Percentiles rank a stretch among this genome's conserved stretches.
phyloP scores from a whole-genome alignment of 2,113 vertebrate genomes.

The Callionymus lyra region DNA sequence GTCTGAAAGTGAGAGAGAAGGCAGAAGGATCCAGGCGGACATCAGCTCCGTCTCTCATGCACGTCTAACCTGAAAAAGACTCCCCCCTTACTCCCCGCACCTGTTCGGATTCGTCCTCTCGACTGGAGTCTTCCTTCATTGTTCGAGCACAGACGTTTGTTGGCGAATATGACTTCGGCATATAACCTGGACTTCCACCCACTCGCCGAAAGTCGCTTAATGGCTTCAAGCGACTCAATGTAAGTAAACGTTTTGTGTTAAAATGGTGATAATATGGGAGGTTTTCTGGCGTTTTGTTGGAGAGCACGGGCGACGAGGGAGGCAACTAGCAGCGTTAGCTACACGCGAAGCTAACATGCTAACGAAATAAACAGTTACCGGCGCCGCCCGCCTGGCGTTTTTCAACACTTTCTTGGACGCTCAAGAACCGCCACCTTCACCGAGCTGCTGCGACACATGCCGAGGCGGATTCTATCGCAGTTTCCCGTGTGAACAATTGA shows the following conservation, averaged over 20 bases:
- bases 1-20: slow-evolving; percentile 23
- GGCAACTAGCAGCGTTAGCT: too few species aligned
- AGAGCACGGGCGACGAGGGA: too few species aligned
- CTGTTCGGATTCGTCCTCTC: slow-evolving; percentile 79
- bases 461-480: not conserved
- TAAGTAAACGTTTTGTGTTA: slow-evolving; percentile 64
- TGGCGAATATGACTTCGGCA: slow-evolving; percentile 81
- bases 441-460: too few species aligned
- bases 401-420: too few species aligned
- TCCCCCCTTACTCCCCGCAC: slow-evolving; percentile 56
- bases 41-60: slow-evolving; percentile 25
- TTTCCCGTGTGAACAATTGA: not conserved
- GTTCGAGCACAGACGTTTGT: slow-evolving; percentile 48
- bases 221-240: slow-evolving; percentile 80
- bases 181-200: slow-evolving; percentile 89
- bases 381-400: too few species aligned
- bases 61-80: slow-evolving; percentile 6
- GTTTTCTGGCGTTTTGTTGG: too few species aligned
- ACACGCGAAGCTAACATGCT: too few species aligned
- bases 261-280: too few species aligned
- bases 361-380: too few species aligned
- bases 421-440: too few species aligned
- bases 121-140: slow-evolving; percentile 67
- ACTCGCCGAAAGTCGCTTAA: slow-evolving; percentile 81
- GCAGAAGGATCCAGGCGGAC: slow-evolving; percentile 33